Evolutionary conservation across 2,113 vertebrate species (phyloP).

Genomic region (Oxyura jamaicensis): DNA sequence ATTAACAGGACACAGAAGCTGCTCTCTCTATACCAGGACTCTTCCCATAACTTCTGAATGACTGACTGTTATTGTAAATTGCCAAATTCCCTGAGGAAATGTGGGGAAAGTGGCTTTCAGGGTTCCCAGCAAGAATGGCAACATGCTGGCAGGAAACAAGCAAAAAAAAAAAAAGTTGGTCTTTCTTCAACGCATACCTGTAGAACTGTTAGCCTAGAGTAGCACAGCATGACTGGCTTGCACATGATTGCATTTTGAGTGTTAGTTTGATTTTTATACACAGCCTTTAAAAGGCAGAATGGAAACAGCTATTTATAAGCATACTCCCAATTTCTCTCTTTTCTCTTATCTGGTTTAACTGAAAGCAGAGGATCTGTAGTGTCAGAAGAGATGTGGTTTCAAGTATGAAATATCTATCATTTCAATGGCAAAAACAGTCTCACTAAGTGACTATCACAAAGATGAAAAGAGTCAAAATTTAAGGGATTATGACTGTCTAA

Average conservation of each 20-base stretch:
- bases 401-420: neutral
- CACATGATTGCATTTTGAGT: neutral
- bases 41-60: conserved; percentile 1
- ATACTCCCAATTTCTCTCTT: neutral
- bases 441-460: neutral
- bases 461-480: neutral
- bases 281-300: neutral
- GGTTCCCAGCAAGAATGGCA: neutral
- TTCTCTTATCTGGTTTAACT: neutral
- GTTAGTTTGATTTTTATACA: neutral
- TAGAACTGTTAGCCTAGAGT: neutral
- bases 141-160: neutral
- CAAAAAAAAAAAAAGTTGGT: neutral
- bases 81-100: neutral
- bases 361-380: neutral
- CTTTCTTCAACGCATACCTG: neutral
- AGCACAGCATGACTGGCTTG: neutral
- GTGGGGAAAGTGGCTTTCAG: neutral
- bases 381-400: neutral
- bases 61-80: conserved; percentile 6
- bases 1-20: conserved; percentile 18
- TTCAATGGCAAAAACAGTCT: neutral
- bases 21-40: neutral
- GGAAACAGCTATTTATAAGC: neutral
- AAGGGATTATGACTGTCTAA: neutral